Percentiles rank a stretch among this genome's conserved stretches.
These are phyloP conservation scores for Gulo gulo DNA, from an alignment of 2,113 vertebrate species.

Conservation along the genomic window DNA sequence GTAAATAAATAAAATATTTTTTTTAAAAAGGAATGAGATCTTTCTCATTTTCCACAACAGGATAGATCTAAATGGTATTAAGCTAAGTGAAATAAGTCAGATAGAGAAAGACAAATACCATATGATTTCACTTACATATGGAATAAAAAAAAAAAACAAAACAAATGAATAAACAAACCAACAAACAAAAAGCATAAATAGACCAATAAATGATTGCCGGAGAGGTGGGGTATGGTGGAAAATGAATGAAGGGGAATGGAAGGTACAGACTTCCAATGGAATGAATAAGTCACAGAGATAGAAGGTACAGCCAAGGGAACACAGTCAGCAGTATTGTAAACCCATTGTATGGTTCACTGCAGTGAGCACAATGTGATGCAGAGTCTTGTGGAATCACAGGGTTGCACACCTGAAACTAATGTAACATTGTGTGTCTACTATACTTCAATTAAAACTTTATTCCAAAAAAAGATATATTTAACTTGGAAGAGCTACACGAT, in stretches of 20 bases:
- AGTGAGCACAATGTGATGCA: neutral
- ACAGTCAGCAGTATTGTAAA: neutral
- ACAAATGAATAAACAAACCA: neutral
- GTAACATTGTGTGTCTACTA: neutral
- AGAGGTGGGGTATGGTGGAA: neutral
- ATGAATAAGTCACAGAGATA: neutral
- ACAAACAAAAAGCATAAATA: neutral
- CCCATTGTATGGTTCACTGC: neutral
- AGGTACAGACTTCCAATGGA: neutral
- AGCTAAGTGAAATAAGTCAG: neutral
- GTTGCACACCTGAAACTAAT: neutral
- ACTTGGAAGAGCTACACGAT: neutral
- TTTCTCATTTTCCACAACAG: too few species aligned
- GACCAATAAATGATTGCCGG: neutral
- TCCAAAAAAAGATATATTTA: neutral
- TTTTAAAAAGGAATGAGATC: too few species aligned
- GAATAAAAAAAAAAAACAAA: neutral
- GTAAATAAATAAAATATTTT: too few species aligned
- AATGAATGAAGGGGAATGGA: neutral
- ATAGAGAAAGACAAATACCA: neutral
- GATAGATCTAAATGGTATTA: too few species aligned
- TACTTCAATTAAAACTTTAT: neutral
- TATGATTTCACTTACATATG: neutral
- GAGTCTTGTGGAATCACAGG: neutral
- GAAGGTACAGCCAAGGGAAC: neutral